Evolutionary conservation across 2,888 invertebrate genomes (phyloP), one percentile per base, ranked within the genome.

Genomic region (Cactoblastis cactorum): DNA sequence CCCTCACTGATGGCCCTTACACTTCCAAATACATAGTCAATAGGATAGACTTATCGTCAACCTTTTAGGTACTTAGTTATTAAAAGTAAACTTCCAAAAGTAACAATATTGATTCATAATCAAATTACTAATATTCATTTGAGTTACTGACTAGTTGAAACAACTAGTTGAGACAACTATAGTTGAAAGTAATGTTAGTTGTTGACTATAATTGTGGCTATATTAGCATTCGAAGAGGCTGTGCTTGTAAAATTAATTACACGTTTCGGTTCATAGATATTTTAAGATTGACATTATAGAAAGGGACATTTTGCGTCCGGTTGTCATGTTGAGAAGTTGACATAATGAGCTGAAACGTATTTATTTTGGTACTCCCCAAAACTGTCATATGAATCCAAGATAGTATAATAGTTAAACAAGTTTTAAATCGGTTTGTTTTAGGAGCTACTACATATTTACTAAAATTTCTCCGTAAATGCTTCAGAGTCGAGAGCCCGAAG

Each of bases 1-100:
- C 71, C 72, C 74, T 69, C 1, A 14, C 22, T 12, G 12, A 1
- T 9, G 41, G 28, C 43, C 32, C 43, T 43, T 43, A 15, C 12
- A n/a, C n/a, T 12, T 39, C 22, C 18, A 18, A 38, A 38, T 18
- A 18, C 32, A n/a, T 43, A 24, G 45, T n/a, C 45, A 1, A n/a
- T 45, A 22, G 22, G 22, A 22, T 4, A 22, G 28, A 6, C 22
- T 22, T 3, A 6, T 22, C 22, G 22, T 4, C 22, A 22, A 4
- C 6, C 3, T 6, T 22, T 6, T 22, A 22, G 22, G 22, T 22
- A 4, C 22, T 22, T 6, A 22, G 22, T 22, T 22, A 6, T 22
- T 22, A 12, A 34, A n/a, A 1, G 6, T 35, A 11, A 1, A 2
- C 9, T 35, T 35, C 15, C 14, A 15, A 35, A 14, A 3, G 34